phyloP scores from a whole-genome alignment of 2,113 vertebrate genomes.

The Tragelaphus strepsiceros region DNA sequence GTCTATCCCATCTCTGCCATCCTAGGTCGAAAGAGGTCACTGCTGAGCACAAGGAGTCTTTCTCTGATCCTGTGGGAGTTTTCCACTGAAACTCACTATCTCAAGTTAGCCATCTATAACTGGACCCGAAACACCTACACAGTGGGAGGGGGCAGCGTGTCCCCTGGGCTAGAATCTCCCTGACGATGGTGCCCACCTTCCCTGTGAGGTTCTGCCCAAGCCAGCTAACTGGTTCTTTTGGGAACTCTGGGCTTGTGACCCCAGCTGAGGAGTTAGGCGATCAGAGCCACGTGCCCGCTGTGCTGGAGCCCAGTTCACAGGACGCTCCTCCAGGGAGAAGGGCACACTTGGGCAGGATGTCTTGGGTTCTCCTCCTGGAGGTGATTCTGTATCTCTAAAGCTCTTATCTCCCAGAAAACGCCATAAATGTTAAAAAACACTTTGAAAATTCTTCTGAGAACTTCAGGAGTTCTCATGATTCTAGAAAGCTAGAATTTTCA shows the following conservation, averaged over 20 bases:
- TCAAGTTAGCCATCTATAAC: not conserved
- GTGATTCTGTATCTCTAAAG: not conserved
- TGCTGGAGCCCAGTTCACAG: not conserved
- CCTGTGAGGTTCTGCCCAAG: not conserved
- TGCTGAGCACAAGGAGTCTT: not conserved
- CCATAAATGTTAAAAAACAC: not conserved
- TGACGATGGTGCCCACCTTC: accelerated
- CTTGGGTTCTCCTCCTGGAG: not conserved
- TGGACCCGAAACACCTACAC: too few species aligned
- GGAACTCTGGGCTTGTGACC: not conserved
- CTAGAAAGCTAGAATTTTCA: not conserved
- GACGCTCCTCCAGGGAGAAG: accelerated
- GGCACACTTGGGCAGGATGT: not conserved
- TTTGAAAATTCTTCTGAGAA: not conserved
- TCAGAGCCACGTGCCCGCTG: accelerated
- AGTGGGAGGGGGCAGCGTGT: accelerated
- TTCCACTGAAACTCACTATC: not conserved
- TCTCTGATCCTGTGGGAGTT: not conserved
- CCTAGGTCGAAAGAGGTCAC: not conserved
- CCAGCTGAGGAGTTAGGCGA: not conserved
- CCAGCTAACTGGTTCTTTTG: not conserved
- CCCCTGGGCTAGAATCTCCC: not conserved
- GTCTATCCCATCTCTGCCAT: accelerated
- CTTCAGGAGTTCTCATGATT: not conserved
- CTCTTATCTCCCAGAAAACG: not conserved